Evolutionary conservation across 1,140 invertebrate genomes (phyloP).

Genomic region (Paracyclopina nana): DNA sequence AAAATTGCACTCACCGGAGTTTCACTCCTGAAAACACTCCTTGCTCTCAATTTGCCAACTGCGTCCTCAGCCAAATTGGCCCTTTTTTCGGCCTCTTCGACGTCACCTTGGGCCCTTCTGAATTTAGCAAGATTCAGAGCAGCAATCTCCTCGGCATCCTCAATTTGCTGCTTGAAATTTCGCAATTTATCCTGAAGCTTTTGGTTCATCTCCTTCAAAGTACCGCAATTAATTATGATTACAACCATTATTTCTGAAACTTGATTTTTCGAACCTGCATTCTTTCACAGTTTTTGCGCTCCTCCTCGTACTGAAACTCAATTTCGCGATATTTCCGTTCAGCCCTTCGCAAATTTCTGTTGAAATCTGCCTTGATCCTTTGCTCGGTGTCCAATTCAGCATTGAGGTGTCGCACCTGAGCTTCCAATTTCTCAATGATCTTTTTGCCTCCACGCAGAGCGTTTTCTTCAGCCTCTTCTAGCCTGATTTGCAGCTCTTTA

Average conservation of each 20-base stretch:
- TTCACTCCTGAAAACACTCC: too few species aligned
- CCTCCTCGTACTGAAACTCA: background rate
- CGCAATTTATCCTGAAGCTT: conserved; percentile 41
- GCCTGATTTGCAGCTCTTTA: conserved; percentile 44
- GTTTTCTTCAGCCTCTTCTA: conserved; percentile 88
- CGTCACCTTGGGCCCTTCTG: conserved; percentile 32
- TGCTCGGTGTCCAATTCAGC: background rate
- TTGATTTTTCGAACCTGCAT: too few species aligned
- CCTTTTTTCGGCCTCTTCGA: conserved; percentile 9
- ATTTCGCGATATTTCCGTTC: background rate
- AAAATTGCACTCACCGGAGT: too few species aligned
- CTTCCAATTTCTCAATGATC: background rate
- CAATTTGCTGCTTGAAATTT: conserved; percentile 39
- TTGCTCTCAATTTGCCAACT: too few species aligned
- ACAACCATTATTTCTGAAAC: too few species aligned
- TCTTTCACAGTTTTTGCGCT: background rate
- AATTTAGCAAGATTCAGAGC: conserved; percentile 40
- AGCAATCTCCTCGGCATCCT: conserved; percentile 40
- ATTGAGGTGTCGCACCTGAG: background rate
- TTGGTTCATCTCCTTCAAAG: conserved; percentile 36
- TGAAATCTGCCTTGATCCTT: background rate
- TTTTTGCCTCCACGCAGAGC: conserved; percentile 23
- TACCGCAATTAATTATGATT: too few species aligned
- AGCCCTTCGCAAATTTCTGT: background rate
- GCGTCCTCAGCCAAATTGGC: background rate